Base-by-base conservation (phyloP, 2,888 invertebrate genomes). In the Ernsta delagoae region DNA sequence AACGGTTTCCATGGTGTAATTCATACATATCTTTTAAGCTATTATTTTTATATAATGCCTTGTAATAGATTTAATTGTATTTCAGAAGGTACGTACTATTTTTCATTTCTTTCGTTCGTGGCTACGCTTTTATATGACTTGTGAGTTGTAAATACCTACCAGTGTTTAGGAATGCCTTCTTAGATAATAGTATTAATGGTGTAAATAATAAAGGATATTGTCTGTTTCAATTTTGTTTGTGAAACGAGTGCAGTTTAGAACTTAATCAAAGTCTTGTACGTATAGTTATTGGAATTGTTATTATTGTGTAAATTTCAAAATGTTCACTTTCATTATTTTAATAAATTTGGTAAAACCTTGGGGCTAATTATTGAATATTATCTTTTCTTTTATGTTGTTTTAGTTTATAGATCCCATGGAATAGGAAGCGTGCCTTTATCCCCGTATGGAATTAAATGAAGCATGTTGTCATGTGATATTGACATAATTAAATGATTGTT, bases 141-240 rank as follows among this genome's bases (percentile, higher is more conserved):
- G 69, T 72, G 65, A 76, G 59, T 60, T 77, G 78, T 79, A 77
- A 74, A 78, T 75, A 77, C 72, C 67, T 75, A 76, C 72, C 67
- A 81, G 80, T 72, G 75, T 83, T 85, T 90, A 90, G 89, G 80
- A 85, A 83, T 81, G 91, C 91, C 91, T 91, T 91, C 89, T 85
- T 90, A 90, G 89, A 84, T 81, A 81, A 80, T 78, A 82, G 77
- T 79, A 79, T 68, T 68, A 74, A 78, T 77, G 74, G 78, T 86
- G 85, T 86, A 86, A 79, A 86, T 86, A 79, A 69, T 71, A 73
- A 72, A 72, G 24, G 24, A 11, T 31, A 31, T 24, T 59, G 4
- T 43, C 16, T 45, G 56, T 45, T 61, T 62, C 31, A 41, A 34
- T 67, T 61, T 12, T 16, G 59, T 69, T 64, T 63, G 59, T 53